phyloP scores from a whole-genome alignment of 2,797 vertebrate genomes.

The Rallus crepitans region DNA sequence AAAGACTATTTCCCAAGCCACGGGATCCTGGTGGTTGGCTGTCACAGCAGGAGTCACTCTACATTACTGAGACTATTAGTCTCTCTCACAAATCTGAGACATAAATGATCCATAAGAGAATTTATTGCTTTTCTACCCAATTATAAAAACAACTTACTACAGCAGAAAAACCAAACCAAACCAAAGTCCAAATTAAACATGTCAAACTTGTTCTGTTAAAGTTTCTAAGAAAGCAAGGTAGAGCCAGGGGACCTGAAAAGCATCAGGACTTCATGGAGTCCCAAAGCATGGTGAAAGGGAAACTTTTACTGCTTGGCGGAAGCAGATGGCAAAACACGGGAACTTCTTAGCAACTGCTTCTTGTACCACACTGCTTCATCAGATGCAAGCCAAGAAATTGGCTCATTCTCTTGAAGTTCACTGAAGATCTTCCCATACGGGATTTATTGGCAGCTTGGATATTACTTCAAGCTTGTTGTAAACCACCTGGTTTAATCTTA shows the following conservation, averaged over 20 bases:
- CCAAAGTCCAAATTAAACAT: neutral
- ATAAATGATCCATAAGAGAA: constrained; percentile 28
- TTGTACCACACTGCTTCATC: neutral
- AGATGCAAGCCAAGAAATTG: neutral
- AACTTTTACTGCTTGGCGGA: neutral
- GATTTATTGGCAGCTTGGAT: constrained; percentile 42
- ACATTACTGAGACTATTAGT: neutral
- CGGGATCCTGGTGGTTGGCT: neutral
- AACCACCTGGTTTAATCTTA: constrained; percentile 51
- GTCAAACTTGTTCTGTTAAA: neutral
- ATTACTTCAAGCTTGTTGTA: constrained; percentile 29
- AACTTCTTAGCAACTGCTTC: neutral
- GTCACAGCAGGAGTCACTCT: neutral
- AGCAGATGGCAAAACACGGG: constrained; percentile 43
- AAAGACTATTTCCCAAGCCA: constrained; percentile 21
- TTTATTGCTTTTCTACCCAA: neutral
- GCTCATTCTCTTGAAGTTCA: constrained; percentile 11
- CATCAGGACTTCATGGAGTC: neutral
- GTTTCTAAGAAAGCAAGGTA: neutral
- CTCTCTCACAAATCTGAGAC: neutral
- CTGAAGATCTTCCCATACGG: constrained; percentile 13
- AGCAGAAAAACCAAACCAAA: neutral
- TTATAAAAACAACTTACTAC: neutral
- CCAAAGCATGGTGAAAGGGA: neutral
- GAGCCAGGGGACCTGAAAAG: neutral